A percentile compares a stretch with the other conserved stretches of the same genome.
These are phyloP conservation scores for Homarus gammarus DNA, from an alignment of 2,888 invertebrate species.

Conservation along the genomic window DNA sequence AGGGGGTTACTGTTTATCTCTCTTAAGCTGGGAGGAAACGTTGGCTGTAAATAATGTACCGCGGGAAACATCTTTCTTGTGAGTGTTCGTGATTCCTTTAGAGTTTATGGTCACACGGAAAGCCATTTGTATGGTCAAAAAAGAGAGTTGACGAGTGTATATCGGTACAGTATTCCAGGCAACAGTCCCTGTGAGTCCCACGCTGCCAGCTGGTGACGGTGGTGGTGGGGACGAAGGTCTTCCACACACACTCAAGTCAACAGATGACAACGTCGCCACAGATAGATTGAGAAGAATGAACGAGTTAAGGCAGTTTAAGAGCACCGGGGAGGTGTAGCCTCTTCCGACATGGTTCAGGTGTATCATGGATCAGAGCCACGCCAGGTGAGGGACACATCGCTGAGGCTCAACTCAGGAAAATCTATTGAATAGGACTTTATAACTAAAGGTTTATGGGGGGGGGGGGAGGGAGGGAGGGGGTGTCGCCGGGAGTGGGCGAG, in stretches of 20 bases:
- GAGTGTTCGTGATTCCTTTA: background rate
- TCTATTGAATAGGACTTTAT: background rate
- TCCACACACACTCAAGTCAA: background rate
- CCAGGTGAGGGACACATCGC: background rate
- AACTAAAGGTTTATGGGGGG: background rate
- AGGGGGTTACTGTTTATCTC: background rate
- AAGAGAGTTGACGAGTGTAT: background rate
- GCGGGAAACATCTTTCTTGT: background rate
- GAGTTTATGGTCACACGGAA: background rate
- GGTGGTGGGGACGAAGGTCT: background rate
- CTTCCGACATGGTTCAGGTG: background rate
- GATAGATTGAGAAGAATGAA: background rate
- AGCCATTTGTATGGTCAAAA: background rate
- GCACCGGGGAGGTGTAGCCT: background rate
- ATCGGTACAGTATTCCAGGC: background rate
- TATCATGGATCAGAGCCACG: background rate
- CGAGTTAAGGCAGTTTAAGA: background rate
- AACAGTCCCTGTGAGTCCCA: background rate
- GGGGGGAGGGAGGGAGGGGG: no score
- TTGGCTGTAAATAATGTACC: background rate
- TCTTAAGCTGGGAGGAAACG: background rate
- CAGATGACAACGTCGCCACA: background rate
- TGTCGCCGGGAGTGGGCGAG: slow-evolving; percentile 41
- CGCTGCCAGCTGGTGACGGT: background rate
- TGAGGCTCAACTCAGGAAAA: background rate